Evolutionary conservation across 1,140 invertebrate genomes (phyloP).

Genomic region (Anastrepha obliqua): DNA sequence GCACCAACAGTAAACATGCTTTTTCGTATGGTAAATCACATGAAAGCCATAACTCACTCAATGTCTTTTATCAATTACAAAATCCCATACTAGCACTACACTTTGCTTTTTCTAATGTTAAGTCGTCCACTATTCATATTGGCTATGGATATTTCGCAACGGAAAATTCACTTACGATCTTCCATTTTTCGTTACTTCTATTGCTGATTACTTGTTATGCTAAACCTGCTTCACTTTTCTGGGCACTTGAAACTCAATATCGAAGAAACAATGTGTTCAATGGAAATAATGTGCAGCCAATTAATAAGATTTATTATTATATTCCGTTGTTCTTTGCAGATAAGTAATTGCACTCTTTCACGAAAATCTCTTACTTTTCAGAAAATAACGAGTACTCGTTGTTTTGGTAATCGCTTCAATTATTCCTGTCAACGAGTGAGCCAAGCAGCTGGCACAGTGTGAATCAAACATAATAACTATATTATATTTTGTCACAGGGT

Average conservation of each 20-base stretch:
- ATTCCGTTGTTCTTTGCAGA: neutral
- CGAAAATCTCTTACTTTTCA: slow-evolving; percentile 25
- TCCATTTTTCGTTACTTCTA: slow-evolving; percentile 17
- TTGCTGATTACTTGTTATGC: slow-evolving; percentile 7
- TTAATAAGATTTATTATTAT: neutral
- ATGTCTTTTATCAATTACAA: neutral
- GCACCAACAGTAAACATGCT: neutral
- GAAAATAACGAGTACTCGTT: slow-evolving; percentile 23
- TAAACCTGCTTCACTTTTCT: neutral
- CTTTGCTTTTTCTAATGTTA: too few relatives aligned
- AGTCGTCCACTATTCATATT: neutral
- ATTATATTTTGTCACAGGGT: neutral
- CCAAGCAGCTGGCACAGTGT: neutral
- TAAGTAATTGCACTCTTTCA: neutral
- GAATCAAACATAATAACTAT: neutral
- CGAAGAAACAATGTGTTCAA: neutral
- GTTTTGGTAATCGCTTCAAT: neutral
- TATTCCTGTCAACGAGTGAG: neutral
- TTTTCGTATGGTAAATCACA: neutral
- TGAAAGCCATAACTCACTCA: neutral
- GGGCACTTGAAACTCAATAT: neutral
- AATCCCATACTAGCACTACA: neutral
- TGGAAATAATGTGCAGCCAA: neutral
- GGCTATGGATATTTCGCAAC: neutral
- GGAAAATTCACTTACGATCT: slow-evolving; percentile 45